Percentiles rank a stretch among this genome's conserved stretches.
Conservation (phyloP, 2,888 invertebrate genomes). For the Drosophila anomelani region DNA sequence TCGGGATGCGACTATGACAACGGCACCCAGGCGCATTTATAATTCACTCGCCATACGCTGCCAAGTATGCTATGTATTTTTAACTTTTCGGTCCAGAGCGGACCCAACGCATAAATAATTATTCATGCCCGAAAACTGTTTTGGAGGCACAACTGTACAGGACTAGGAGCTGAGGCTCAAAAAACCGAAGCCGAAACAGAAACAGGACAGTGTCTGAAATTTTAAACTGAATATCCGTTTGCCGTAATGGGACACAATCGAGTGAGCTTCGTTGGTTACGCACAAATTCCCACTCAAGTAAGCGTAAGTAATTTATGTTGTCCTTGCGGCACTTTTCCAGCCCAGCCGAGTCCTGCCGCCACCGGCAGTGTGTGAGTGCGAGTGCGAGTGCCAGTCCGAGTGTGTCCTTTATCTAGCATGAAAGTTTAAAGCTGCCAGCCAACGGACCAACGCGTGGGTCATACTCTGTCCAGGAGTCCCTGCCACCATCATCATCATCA, state of each 20-base stretch:
- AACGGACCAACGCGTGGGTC: conserved; percentile 59
- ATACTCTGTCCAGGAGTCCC: conserved; percentile 18
- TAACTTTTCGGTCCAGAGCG: conserved; percentile 35
- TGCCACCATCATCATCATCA: conserved; percentile 16
- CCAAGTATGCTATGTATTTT: conserved; percentile 55
- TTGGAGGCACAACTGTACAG: conserved; percentile 29
- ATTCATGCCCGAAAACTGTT: conserved; percentile 74
- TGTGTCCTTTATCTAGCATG: conserved; percentile 69
- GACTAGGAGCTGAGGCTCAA: background rate
- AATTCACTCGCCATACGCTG: conserved; percentile 67
- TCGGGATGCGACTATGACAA: conserved; percentile 26
- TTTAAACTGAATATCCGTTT: conserved; percentile 77
- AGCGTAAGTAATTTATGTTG: conserved; percentile 82
- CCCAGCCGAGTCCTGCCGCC: conserved; percentile 1
- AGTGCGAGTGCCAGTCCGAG: conserved; percentile 28
- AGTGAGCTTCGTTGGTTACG: conserved; percentile 80
- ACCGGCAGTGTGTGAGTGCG: conserved; percentile 1
- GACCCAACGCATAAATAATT: conserved; percentile 73
- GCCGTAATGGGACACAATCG: conserved; percentile 78
- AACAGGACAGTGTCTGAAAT: conserved; percentile 62
- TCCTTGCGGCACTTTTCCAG: conserved; percentile 71
- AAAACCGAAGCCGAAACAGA: background rate
- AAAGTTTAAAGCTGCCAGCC: conserved; percentile 71
- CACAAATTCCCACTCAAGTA: conserved; percentile 82
- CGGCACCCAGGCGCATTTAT: conserved; percentile 37